These are phyloP conservation scores for Heliconius nattereri DNA, from an alignment of 1,140 invertebrate genomes.

Conservation along the genomic window DNA sequence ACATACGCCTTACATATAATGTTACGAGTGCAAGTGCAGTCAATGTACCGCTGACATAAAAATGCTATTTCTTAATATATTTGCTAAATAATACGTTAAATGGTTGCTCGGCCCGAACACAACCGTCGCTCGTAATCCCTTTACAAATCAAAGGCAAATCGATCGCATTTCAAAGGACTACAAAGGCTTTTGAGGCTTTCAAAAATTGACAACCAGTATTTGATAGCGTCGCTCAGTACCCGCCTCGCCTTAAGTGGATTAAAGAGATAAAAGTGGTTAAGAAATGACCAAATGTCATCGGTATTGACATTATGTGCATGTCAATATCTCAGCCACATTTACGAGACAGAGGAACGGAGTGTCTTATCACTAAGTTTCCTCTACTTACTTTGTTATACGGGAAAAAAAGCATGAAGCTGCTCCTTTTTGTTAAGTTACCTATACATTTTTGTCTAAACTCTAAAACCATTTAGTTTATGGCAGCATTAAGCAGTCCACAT, in stretches of 20 bases:
- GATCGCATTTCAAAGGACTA: not conserved
- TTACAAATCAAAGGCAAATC: not conserved
- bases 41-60: not conserved
- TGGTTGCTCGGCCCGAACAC: not conserved
- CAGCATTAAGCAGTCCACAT: too few species aligned
- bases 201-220: constrained; percentile 14
- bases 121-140: not conserved
- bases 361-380: too few species aligned
- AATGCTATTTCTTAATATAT: not conserved
- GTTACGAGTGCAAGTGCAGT: too few species aligned
- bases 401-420: too few species aligned
- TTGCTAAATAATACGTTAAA: constrained; percentile 1
- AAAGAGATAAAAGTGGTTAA: not conserved
- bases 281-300: not conserved
- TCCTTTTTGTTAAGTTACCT: too few species aligned
- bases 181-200: constrained; percentile 5
- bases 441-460: too few species aligned
- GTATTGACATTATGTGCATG: not conserved
- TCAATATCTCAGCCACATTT: too few species aligned
- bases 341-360: too few species aligned
- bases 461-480: too few species aligned
- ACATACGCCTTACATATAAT: too few species aligned
- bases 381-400: too few species aligned
- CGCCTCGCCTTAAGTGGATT: not conserved
- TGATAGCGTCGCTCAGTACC: constrained; percentile 10